A percentile compares a stretch with the other conserved stretches of the same genome.
phyloP scores from a whole-genome alignment of 1,140 invertebrate genomes.

The Leptinotarsa lineolata region DNA sequence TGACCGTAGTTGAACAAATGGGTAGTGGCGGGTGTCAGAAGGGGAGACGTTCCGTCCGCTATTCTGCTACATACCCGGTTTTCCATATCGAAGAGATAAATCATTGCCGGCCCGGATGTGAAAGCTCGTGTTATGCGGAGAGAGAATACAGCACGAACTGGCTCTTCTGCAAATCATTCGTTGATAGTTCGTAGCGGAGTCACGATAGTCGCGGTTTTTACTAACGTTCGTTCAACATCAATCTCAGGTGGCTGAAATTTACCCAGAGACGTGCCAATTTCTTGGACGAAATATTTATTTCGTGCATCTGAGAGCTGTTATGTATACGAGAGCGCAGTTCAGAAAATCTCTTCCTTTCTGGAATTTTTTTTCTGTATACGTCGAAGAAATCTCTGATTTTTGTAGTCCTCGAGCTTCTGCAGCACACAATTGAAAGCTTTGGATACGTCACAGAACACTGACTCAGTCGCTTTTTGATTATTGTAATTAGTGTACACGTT shows the following conservation, averaged over 20 bases:
- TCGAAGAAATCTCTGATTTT: too few relatives aligned
- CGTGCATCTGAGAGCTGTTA: too few relatives aligned
- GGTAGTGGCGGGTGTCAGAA: background rate
- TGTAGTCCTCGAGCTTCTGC: too few relatives aligned
- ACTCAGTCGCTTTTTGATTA: too few relatives aligned
- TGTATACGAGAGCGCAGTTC: too few relatives aligned
- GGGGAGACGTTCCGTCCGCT: conserved; percentile 17
- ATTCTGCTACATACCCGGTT: conserved; percentile 10
- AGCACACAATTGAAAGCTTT: too few relatives aligned
- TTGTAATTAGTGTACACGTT: too few relatives aligned
- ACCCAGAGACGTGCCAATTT: conserved; percentile 7
- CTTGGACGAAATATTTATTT: too few relatives aligned
- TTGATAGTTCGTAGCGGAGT: conserved; percentile 4
- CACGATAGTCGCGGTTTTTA: conserved; percentile 3
- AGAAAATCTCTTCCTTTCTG: too few relatives aligned
- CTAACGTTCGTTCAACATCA: background rate
- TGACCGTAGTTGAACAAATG: conserved; percentile 5
- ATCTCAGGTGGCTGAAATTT: background rate
- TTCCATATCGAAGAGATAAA: conserved; percentile 18
- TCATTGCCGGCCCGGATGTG: conserved; percentile 16
- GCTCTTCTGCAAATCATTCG: conserved; percentile 14
- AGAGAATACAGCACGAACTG: conserved; percentile 5
- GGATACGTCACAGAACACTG: too few relatives aligned
- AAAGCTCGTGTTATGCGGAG: conserved; percentile 5
- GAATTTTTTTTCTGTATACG: too few relatives aligned